Evolutionary conservation across 2,888 invertebrate genomes (phyloP).

Genomic region (Saturnia pavonia): DNA sequence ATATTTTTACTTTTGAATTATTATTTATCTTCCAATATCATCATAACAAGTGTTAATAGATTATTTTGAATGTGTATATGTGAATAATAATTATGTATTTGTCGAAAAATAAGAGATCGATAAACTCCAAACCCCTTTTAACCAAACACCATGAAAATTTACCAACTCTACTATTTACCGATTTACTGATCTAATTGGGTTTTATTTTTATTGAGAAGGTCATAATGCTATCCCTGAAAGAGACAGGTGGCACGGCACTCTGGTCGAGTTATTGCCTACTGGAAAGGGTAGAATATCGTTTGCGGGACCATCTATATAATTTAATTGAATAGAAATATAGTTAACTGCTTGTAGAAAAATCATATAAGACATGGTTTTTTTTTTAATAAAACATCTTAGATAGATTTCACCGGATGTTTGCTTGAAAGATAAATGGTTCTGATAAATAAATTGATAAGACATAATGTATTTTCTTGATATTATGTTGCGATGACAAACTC

Average conservation of each 20-base stretch:
- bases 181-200: no score
- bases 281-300: no score
- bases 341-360: background rate
- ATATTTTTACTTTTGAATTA: background rate
- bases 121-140: no score
- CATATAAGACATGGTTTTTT: background rate
- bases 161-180: no score
- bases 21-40: background rate
- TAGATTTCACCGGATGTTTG: background rate
- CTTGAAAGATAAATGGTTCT: background rate
- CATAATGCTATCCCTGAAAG: no score
- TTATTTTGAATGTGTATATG: background rate
- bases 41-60: background rate
- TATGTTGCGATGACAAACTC: background rate
- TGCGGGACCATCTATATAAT: background rate
- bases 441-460: background rate
- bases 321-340: background rate
- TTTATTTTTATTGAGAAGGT: no score
- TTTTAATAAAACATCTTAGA: background rate
- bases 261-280: no score
- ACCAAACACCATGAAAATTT: no score
- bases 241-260: no score
- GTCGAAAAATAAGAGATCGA: background rate
- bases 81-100: background rate
- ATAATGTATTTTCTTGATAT: background rate